Percentiles rank a stretch among this genome's conserved stretches.
These are phyloP conservation scores for Pachliopta kotzebuea DNA, from an alignment of 2,888 invertebrate genomes.

Conservation along the genomic window DNA sequence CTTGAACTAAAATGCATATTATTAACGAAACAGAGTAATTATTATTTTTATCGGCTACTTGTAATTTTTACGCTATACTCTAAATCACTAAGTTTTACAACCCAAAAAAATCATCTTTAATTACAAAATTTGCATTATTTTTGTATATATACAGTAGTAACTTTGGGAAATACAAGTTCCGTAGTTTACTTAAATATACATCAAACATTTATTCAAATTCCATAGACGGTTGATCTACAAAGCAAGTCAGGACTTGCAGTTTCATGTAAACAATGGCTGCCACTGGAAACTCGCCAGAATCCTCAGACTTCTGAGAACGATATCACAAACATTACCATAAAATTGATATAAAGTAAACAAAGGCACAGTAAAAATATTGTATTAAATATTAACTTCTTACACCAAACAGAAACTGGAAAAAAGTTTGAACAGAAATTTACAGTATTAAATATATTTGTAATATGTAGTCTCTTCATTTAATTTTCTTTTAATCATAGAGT, in stretches of 20 bases:
- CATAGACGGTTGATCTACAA: not conserved
- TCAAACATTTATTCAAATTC: constrained; percentile 9
- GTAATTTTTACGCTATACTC: too few relatives aligned
- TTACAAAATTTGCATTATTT: too few relatives aligned
- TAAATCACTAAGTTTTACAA: too few relatives aligned
- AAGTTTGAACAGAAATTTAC: not conserved
- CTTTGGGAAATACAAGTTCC: not conserved
- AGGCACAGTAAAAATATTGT: not conserved
- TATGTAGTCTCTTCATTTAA: too few relatives aligned
- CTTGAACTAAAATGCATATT: too few relatives aligned
- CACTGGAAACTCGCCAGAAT: constrained; percentile 6
- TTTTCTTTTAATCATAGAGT: too few relatives aligned
- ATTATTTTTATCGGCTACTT: too few relatives aligned
- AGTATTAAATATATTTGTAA: not conserved
- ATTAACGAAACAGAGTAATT: too few relatives aligned
- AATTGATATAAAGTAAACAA: not conserved
- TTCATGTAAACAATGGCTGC: not conserved
- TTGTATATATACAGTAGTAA: not conserved
- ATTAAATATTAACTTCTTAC: not conserved
- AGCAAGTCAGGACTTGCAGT: not conserved
- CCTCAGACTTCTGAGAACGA: not conserved
- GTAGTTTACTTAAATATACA: not conserved
- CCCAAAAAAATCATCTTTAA: too few relatives aligned
- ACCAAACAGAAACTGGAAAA: not conserved
- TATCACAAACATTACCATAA: constrained; percentile 4